These are phyloP conservation scores for Drosophila sturtevanti DNA, from an alignment of 1,140 invertebrate genomes.

Conservation along the genomic window DNA sequence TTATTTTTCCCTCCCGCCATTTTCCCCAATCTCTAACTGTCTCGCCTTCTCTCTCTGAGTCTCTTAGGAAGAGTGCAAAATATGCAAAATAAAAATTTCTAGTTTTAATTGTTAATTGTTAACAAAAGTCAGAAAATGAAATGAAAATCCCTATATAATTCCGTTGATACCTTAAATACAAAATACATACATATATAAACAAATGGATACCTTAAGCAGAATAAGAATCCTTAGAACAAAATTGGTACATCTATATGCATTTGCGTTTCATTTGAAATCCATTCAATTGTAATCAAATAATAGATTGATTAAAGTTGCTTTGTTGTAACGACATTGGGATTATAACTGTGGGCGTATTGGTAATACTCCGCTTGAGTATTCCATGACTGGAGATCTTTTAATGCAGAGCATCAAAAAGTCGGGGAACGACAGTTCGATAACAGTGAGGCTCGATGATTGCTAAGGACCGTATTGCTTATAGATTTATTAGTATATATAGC, in stretches of 20 bases:
- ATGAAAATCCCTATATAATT: conserved; percentile 32
- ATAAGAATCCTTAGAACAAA: conserved; percentile 34
- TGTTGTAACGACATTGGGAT: no score
- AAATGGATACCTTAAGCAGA: conserved; percentile 26
- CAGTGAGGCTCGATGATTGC: no score
- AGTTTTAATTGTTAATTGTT: conserved; percentile 76
- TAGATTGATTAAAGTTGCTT: no score
- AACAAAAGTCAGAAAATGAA: conserved; percentile 30
- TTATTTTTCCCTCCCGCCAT: background rate
- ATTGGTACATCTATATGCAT: background rate
- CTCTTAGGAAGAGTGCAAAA: conserved; percentile 5
- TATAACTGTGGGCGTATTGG: no score
- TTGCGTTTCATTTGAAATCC: background rate
- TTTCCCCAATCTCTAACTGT: background rate
- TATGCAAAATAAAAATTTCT: conserved; percentile 45
- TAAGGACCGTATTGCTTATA: no score
- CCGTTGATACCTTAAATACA: conserved; percentile 50
- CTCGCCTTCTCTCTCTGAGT: background rate
- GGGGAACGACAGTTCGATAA: no score
- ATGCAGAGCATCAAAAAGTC: no score
- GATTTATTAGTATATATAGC: no score
- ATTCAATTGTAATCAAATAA: no score
- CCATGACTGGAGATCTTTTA: no score
- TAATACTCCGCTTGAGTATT: no score
- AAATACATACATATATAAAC: conserved; percentile 49